Base-by-base conservation (phyloP, 2,888 invertebrate genomes). In the Athalia cordata region DNA sequence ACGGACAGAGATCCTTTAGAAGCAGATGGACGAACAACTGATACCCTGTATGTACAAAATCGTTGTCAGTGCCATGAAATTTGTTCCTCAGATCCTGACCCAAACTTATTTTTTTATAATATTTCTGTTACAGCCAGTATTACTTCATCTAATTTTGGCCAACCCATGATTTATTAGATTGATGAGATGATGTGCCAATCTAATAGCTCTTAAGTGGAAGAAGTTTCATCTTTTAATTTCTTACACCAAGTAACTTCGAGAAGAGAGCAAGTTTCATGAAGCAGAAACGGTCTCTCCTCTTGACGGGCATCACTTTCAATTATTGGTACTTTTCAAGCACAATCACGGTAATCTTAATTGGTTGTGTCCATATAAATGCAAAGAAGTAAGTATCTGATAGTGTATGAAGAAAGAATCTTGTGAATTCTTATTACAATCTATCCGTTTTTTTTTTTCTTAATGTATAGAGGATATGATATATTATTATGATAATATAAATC, bases 1-100 rank as follows among this genome's bases (percentile, higher is more conserved):
- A 80, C 79, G 75, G 91, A 90, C 5, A 87, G 90, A 79, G 92
- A 91, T 84, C 90, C 91, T 4, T 83, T 91, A 57, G 91, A 91
- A 75, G 87, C 90, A 11, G 89, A 90, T 29, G 88, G 88, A 78
- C 86, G 89, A 79, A 89, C 90, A 43, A 83, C 86, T 13, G 92
- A 91, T 81, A 89, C 90, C 55, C 85, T 92, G 86, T 92, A 88
- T 84, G 91, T 91, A 86, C 87, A 50, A n/a, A 55, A 11, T 55
- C n/a, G n/a, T 55, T 55, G 55, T 55, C 0, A 55, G 5, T 70
- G n/a, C n/a, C 45, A 70, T 7, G 55, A 70, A 4, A 11, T 55
- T 9, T 45, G n/a, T 47, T 45, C 65, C 47, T 5, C 7, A 47
- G 0, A 29, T 29, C 2, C 2, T 29, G 3, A 50, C 45, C 52